These are phyloP conservation scores for Agapornis roseicollis DNA, from an alignment of 2,113 vertebrate species.

Conservation along the genomic window DNA sequence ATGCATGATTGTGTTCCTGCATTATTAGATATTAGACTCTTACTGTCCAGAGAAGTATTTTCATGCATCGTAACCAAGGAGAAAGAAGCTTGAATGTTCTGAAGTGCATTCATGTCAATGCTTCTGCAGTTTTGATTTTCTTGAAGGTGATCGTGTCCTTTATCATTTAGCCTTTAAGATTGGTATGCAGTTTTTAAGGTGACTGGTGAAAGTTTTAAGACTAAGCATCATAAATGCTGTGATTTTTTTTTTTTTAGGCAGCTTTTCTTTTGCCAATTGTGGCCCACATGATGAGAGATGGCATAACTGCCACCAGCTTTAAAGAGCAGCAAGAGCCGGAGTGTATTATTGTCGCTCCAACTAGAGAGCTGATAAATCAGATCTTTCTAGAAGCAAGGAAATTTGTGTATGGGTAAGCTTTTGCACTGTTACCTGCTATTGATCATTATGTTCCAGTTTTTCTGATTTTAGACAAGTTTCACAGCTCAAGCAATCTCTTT, in stretches of 20 bases:
- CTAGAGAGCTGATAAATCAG: constrained; percentile 92
- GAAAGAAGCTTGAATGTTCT: neutral
- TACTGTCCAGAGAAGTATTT: neutral
- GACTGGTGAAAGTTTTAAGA: neutral
- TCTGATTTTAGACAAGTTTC: neutral
- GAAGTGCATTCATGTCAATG: neutral
- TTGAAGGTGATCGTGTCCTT: neutral
- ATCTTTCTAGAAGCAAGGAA: constrained; percentile 94
- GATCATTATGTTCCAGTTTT: neutral
- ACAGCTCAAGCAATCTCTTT: neutral
- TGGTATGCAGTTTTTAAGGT: rapidly evolving
- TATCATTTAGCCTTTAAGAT: neutral
- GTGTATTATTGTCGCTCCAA: constrained; percentile 90
- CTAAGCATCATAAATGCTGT: neutral
- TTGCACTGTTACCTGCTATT: neutral
- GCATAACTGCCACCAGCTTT: constrained; percentile 82
- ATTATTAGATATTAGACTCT: neutral
- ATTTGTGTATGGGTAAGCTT: constrained; percentile 87
- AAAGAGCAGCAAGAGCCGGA: constrained; percentile 88
- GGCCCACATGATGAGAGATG: constrained; percentile 85
- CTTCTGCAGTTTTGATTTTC: neutral
- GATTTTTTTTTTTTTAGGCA: constrained; percentile 73
- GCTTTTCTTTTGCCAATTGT: constrained; percentile 93
- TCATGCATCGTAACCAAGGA: neutral
- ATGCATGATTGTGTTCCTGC: neutral